Evolutionary conservation across 2,797 vertebrate species (phyloP).

Genomic region (Holocentrus rufus): DNA sequence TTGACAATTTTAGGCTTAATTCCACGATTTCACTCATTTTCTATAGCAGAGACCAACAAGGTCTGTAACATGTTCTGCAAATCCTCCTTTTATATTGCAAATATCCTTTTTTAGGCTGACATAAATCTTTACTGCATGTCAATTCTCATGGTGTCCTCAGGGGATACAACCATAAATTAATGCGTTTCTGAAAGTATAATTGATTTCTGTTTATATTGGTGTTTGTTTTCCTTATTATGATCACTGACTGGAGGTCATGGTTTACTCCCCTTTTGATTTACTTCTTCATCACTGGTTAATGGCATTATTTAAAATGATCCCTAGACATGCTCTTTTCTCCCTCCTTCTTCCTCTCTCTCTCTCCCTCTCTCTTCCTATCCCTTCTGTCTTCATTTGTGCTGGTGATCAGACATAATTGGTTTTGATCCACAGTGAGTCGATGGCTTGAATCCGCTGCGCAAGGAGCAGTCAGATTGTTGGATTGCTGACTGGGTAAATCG

Average conservation of each 20-base stretch:
- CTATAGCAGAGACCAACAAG: too few relatives aligned
- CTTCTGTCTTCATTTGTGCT: slow-evolving; percentile 57
- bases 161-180: too few relatives aligned
- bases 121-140: too few relatives aligned
- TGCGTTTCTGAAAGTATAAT: too few relatives aligned
- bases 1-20: too few relatives aligned
- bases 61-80: too few relatives aligned
- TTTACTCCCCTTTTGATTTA: slow-evolving; percentile 18
- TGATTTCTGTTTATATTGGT: background rate
- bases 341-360: background rate
- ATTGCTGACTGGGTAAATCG: slow-evolving; percentile 58
- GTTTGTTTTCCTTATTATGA: slow-evolving; percentile 13
- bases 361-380: slow-evolving; percentile 2
- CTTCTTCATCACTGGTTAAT: slow-evolving; percentile 21
- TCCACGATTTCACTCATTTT: too few relatives aligned
- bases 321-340: slow-evolving; percentile 26
- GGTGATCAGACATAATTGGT: slow-evolving; percentile 67
- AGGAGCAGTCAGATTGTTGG: slow-evolving; percentile 47
- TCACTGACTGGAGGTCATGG: slow-evolving; percentile 20
- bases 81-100: too few relatives aligned
- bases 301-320: slow-evolving; percentile 32
- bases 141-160: too few relatives aligned
- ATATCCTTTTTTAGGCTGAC: too few relatives aligned
- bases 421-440: slow-evolving; percentile 67
- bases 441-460: slow-evolving; percentile 60